Conservation (phyloP, 2,888 invertebrate species). For the Cordylochernes scorpioides region DNA sequence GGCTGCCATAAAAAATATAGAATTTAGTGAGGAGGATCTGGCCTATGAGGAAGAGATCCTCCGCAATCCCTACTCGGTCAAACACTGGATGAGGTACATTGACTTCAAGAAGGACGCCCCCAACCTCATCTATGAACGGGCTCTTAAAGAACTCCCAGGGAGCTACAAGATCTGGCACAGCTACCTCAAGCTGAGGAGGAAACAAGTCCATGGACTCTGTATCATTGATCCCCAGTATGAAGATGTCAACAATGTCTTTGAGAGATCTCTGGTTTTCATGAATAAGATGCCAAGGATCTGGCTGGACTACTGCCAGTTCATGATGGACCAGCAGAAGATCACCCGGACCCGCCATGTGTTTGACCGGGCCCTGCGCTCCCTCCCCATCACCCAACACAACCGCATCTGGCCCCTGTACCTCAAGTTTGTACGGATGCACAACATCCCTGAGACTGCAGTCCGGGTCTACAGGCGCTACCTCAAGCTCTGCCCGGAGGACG, state of each 20-base stretch:
- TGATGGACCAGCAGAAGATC: conserved; percentile 62
- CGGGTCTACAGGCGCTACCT: conserved; percentile 76
- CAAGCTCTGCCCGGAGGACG: conserved; percentile 69
- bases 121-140: conserved; percentile 80
- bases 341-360: conserved; percentile 74
- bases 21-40: conserved; percentile 68
- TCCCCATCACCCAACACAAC: conserved; percentile 93
- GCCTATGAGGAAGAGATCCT: conserved; percentile 96
- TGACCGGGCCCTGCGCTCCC: conserved; percentile 74
- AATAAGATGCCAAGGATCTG: conserved; percentile 98
- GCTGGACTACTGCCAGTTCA: conserved; percentile 86
- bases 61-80: conserved; percentile 84
- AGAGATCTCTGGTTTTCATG: conserved; percentile 88
- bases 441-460: conserved; percentile 78
- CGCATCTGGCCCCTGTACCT: conserved; percentile 92
- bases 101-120: conserved; percentile 72
- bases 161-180: conserved; percentile 92
- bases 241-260: conserved; percentile 85
- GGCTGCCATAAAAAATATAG: too few species aligned
- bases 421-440: conserved; percentile 57
- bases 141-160: conserved; percentile 82
- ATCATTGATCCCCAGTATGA: conserved; percentile 64
- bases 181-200: conserved; percentile 58
- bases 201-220: conserved; percentile 47
- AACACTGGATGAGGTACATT: conserved; percentile 91